Evolutionary conservation across 2,888 invertebrate species (phyloP).

Genomic region (Phlogophora meticulosa): DNA sequence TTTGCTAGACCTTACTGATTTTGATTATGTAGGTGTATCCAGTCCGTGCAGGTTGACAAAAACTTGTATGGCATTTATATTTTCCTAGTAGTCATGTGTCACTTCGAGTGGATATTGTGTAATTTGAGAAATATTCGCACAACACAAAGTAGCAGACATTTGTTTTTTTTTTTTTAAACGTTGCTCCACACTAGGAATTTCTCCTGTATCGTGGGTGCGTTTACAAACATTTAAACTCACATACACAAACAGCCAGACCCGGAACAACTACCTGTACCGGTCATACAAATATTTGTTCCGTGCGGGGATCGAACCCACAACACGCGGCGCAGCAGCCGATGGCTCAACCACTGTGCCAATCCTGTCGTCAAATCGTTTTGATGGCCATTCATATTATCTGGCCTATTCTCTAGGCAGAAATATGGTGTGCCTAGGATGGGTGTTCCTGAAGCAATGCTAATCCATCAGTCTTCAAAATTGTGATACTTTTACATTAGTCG

Average conservation of each 20-base stretch:
- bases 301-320: too few species aligned
- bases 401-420: constrained; percentile 5
- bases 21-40: constrained; percentile 14
- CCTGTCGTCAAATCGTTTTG: too few species aligned
- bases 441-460: not conserved
- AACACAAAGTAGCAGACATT: constrained; percentile 3
- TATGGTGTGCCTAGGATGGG: constrained; percentile 24
- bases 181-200: too few species aligned
- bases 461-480: not conserved
- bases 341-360: too few species aligned
- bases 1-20: constrained; percentile 15
- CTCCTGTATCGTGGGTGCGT: too few species aligned
- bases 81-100: constrained; percentile 46
- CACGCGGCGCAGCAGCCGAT: too few species aligned
- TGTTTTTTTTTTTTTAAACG: too few species aligned
- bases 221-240: too few species aligned
- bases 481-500: not conserved
- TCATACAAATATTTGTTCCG: too few species aligned
- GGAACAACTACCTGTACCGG: too few species aligned
- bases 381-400: not conserved
- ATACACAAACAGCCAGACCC: too few species aligned
- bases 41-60: constrained; percentile 10
- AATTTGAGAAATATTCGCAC: constrained; percentile 15
- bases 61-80: constrained; percentile 17
- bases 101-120: constrained; percentile 14